Evolutionary conservation across 2,113 vertebrate species (phyloP), one percentile per base, ranked within the genome.

Genomic region (Phocoena sinus): DNA sequence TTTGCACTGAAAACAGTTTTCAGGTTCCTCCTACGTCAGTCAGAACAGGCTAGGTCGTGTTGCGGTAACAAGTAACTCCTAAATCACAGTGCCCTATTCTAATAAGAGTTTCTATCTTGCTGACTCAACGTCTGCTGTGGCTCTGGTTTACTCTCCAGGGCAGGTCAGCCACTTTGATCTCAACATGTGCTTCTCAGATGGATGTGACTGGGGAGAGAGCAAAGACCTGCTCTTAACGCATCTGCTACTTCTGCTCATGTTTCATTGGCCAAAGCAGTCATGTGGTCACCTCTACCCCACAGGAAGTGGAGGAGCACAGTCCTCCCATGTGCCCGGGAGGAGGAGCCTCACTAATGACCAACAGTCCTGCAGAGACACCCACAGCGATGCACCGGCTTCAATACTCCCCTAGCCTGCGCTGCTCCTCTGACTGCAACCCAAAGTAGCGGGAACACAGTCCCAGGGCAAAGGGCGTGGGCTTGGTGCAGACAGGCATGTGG

Each of bases 301-400:
- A 89, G 36, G 38, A 36, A 26, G 8, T 3, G 0, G 36, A 63
- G 44, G n/a, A 31, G 17, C 5, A 2, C 1, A 1, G 26, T 60
- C 36, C 8, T 65, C 36, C n/a, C 31, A 6, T 3, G 25, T 21
- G 38, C 36, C 41, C 28, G 33, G n/a, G 33, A 31, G 5, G n/a
- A 50, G 56, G 14, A 8, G 56, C 3, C 13, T n/a, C 28, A 70
- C 67, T 41, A 50, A 58, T 14, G 13, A 13, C 36, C 1, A 17
- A 12, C 4, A 0, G 17, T 76, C 33, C 26, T 23, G 28, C 85
- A 62, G 41, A 60, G 65, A 14, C 15, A 25, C 62, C 56, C 68
- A 65, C 3, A 9, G 50, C 26, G 14, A 36, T 2, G 25, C 14
- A 38, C 0, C 1, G 28, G 44, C 70, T 60, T 50, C 80, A 68